Base-by-base conservation (phyloP, 2,797 vertebrate genomes). In the Brachymystax lenok region DNA sequence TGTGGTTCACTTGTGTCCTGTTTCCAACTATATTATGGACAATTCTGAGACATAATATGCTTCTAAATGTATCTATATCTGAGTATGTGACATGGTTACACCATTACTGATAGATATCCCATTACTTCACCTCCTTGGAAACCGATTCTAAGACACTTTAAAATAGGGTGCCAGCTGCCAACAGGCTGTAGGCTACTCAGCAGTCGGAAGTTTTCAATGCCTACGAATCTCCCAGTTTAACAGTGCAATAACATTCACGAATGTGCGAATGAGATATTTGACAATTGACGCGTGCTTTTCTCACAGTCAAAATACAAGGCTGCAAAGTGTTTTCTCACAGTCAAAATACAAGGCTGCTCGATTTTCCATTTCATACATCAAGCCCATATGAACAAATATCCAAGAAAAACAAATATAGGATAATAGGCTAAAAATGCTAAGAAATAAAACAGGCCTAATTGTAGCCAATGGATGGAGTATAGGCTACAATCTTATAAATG, bases 111-210 rank as follows among this genome's bases (percentile, higher is more conserved):
- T 73, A 71, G 85, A 76, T 89, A 88, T 92, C 85, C 46, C 69
- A 76, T 91, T 90, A 91, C 87, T 80, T 76, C 76, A 89, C 79
- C 89, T 88, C 77, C 80, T 76, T 79, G 80, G 80, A 72, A 83
- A 79, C 52, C 64, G 27, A 27, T 69, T 74, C 71, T 33, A 73
- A 82, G 81, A 75, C 82, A 84, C 87, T 82, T 73, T 84, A 82
- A 90, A 88, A 84, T 82, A 79, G 80, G 79, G 79, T 76, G 77
- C 76, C 89, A 87, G 89, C 87, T 92, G 89, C 85, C 72, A 63
- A 80, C 27, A 67, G 85, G 78, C 64, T 73, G 80, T 80, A 86
- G 40, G 40, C 75, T 80, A 70, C 83, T 74, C 74, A 73, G 73
- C 1, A 17, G 76, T 75, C 71, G 79, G 79, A 86, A 88, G 81